Evolutionary conservation across 2,113 vertebrate genomes (phyloP), one percentile per base, ranked within the genome.

Genomic region (Callopanchax toddi): DNA sequence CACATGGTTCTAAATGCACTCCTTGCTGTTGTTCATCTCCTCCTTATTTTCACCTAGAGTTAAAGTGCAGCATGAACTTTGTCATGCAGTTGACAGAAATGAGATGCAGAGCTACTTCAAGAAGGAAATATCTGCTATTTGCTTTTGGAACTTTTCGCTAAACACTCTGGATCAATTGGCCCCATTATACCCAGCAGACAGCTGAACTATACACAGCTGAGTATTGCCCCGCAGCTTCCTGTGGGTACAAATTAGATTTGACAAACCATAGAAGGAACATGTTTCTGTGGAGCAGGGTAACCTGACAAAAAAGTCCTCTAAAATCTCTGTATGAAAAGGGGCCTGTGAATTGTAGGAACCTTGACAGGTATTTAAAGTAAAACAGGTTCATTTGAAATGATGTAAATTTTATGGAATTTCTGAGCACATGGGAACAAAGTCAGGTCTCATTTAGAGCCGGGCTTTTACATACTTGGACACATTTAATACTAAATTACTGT

Each of bases 141-240:
- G 74, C 25, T 75, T 68, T 73, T 51, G 67, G 34, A 69, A 74
- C 70, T 76, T 75, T 39, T 43, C 49, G 49, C 45, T 60, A 39
- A 84, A 77, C 64, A 57, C 59, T 39, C 45, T 21, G 34, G 34
- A 78, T 84, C n/a, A 29, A 72, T 82, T 76, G 29, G 29, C 39
- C n/a, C 44, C 16, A 11, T 25, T 52, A 23, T 53, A 54, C 62
- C 55, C 72, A 34, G 54, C 60, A 32, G 59, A 74, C 11, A 40
- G 61, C 11, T 86, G 36, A 62, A 79, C 77, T 57, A 78, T 74
- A 57, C 62, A 78, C 82, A 73, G 65, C 66, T 60, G 70, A 60
- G 37, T 72, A 71, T 76, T 77, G 71, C 67, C 40, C 23, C 40
- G 23, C 34, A 70, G 63, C 25, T 37, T 67, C 60, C 52, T 46